phyloP scores from a whole-genome alignment of 2,113 vertebrate species.

The Mustela lutreola region DNA sequence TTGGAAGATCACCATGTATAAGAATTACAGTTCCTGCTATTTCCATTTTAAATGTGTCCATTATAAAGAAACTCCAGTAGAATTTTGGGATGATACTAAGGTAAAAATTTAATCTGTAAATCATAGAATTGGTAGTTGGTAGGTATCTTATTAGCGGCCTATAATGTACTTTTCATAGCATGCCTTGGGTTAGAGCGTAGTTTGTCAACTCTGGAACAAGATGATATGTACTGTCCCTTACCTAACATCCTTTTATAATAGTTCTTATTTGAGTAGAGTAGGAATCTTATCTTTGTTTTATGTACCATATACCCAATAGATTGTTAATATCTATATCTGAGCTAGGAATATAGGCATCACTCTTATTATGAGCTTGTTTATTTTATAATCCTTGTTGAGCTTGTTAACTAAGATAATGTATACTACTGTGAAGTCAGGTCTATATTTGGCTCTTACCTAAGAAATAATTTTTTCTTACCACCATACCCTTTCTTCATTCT shows the following conservation, averaged over 20 bases:
- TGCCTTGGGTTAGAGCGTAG: not conserved
- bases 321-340: not conserved
- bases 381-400: not conserved
- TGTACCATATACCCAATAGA: not conserved
- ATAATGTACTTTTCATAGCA: not conserved
- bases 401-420: not conserved
- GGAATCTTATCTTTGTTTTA: not conserved
- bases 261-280: not conserved
- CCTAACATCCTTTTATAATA: not conserved
- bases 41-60: not conserved
- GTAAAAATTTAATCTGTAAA: not conserved
- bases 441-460: slow-evolving; percentile 32
- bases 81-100: slow-evolving; percentile 5
- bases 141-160: not conserved
- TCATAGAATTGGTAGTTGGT: not conserved
- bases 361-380: not conserved
- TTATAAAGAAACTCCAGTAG: not conserved
- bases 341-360: not conserved
- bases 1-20: not conserved
- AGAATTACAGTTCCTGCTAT: not conserved
- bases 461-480: not conserved
- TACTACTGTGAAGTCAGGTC: not conserved
- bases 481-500: not conserved
- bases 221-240: not conserved
- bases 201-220: not conserved